Evolutionary conservation across 2,113 vertebrate species (phyloP).

Genomic region (Columba janthina): DNA sequence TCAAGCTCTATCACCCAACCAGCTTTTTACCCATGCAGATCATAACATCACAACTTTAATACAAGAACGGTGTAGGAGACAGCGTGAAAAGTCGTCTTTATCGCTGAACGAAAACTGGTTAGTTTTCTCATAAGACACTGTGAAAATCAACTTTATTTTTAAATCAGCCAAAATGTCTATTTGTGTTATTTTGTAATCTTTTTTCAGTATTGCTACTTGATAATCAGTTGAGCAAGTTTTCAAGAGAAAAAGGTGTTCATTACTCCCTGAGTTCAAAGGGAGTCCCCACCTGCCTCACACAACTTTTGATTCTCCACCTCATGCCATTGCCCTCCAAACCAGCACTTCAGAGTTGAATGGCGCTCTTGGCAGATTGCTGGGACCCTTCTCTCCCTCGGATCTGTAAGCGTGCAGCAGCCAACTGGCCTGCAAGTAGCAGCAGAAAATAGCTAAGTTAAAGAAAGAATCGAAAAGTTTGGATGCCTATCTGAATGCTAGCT

Average conservation of each 20-base stretch:
- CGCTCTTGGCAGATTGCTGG: conserved; percentile 19
- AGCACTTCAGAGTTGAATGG: not conserved
- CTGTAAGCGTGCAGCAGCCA: conserved; percentile 18
- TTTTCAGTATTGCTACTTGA: not conserved
- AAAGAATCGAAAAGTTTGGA: conserved; percentile 15
- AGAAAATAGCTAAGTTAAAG: conserved; percentile 5
- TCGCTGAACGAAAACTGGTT: not conserved
- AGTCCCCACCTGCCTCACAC: not conserved
- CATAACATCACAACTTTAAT: not conserved
- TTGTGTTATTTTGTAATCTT: not conserved
- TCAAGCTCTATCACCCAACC: not conserved
- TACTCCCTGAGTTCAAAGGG: not conserved
- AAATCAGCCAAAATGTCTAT: not conserved
- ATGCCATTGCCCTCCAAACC: not conserved
- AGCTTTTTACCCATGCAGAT: not conserved
- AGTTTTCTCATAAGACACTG: not conserved
- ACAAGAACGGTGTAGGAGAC: not conserved
- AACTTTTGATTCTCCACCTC: not conserved
- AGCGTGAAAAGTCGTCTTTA: not conserved
- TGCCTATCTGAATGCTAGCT: conserved; percentile 41
- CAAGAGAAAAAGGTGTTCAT: not conserved
- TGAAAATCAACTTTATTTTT: not conserved
- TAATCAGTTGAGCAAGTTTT: not conserved
- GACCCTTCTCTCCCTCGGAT: not conserved
- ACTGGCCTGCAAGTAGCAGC: conserved; percentile 18